Conservation (phyloP, 2,888 invertebrate genomes). For the Tetranychus truncatus region DNA sequence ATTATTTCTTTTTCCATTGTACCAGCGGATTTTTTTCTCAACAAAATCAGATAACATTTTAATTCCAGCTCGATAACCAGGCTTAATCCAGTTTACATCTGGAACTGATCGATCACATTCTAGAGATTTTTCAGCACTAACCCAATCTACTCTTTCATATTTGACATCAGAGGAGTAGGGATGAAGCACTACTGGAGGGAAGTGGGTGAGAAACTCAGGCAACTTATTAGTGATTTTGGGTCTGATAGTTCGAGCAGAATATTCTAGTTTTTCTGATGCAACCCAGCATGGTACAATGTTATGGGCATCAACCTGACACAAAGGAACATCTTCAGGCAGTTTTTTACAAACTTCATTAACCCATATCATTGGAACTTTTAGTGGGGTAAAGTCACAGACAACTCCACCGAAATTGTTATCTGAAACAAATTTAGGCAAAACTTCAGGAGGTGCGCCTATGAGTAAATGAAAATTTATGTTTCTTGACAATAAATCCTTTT, state of each 20-base stretch:
- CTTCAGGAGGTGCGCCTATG: constrained; percentile 46
- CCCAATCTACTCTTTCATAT: constrained; percentile 47
- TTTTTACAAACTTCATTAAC: constrained; percentile 47
- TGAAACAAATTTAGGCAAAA: constrained; percentile 49
- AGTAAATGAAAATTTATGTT: constrained; percentile 60
- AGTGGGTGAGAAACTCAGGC: constrained; percentile 54
- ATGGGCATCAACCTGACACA: constrained; percentile 75
- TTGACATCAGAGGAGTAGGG: constrained; percentile 40
- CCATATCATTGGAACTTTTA: constrained; percentile 52
- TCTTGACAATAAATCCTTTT: constrained; percentile 47
- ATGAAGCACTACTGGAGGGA: constrained; percentile 59
- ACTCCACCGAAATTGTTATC: constrained; percentile 56
- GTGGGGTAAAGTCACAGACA: constrained; percentile 64
- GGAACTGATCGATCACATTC: constrained; percentile 46
- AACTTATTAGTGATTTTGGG: constrained; percentile 62
- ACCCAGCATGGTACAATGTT: constrained; percentile 76
- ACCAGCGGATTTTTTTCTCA: constrained; percentile 46
- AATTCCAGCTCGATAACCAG: constrained; percentile 53
- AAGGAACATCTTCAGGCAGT: constrained; percentile 49
- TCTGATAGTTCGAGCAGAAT: constrained; percentile 66
- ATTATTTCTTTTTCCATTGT: constrained; percentile 55
- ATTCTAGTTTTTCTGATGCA: constrained; percentile 68
- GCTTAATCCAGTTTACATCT: constrained; percentile 58
- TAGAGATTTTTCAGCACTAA: constrained; percentile 44
- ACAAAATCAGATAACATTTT: constrained; percentile 50